Conservation (phyloP, 2,888 invertebrate genomes). For the Blomia tropicalis region DNA sequence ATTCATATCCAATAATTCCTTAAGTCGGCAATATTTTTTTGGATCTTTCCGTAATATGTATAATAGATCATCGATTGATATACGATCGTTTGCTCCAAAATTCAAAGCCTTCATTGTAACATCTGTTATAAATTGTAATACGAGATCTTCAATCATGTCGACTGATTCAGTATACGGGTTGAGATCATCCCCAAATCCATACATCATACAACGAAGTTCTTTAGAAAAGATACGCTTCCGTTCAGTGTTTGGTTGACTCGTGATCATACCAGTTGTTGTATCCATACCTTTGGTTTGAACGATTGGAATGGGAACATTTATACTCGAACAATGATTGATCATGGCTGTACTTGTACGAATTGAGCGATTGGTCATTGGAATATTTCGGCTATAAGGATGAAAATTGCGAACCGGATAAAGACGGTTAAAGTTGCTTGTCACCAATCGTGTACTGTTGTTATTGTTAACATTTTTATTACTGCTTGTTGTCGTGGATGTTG, state of each 20-base stretch:
- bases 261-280: too few relatives aligned
- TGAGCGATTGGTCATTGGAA: too few relatives aligned
- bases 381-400: too few relatives aligned
- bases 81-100: constrained; percentile 83
- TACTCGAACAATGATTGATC: too few relatives aligned
- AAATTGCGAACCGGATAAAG: too few relatives aligned
- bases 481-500: too few relatives aligned
- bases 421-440: too few relatives aligned
- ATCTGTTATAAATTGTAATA: constrained; percentile 91
- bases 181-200: constrained; percentile 97
- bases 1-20: constrained; percentile 92
- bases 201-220: constrained; percentile 84
- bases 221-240: constrained; percentile 15
- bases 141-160: constrained; percentile 86
- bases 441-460: too few relatives aligned
- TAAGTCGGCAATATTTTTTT: constrained; percentile 89
- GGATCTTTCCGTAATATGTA: constrained; percentile 85
- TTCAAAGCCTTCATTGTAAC: constrained; percentile 72
- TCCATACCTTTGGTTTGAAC: too few relatives aligned
- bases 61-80: constrained; percentile 95
- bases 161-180: constrained; percentile 98
- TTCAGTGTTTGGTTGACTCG: neutral
- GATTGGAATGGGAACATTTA: too few relatives aligned
- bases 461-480: too few relatives aligned
- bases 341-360: too few relatives aligned